Base-by-base conservation (phyloP, 2,888 invertebrate genomes). In the Caenorhabditis uteleia region DNA sequence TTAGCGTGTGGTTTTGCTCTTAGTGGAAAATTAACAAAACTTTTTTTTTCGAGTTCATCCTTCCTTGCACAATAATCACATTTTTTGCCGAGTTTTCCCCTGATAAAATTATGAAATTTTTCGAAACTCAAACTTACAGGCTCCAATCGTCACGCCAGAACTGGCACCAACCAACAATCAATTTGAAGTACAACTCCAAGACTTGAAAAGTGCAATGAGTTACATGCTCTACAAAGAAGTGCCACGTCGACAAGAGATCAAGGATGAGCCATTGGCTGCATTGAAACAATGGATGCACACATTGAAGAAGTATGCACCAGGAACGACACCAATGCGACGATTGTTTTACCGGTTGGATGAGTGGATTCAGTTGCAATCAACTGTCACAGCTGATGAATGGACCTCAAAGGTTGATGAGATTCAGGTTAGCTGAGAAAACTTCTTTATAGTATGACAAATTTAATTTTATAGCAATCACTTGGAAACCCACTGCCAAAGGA, bases 151-250 rank as follows among this genome's bases (percentile, higher is more conserved):
- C n/a, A n/a, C n/a, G n/a, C n/a, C n/a, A n/a, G n/a, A n/a, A n/a
- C n/a, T n/a, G 8, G 39, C 16, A 18, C 53, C 55, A 36, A 54
- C 61, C 23, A 40, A 58, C 23, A 60, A 58, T n/a, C 80, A 82
- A 39, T 81, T 46, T 43, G 68, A 81, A 50, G 74, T 94, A 1
- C 92, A 91, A 84, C 91, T 91, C 85, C 88, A 89, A 69, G 97
- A 97, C 85, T 84, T 97, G 58, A 92, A 93, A 84, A 91, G 90
- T 78, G 90, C 92, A 0, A 84, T 97, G n/a, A 88, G 89, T 73
- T 91, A 90, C 79, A 89, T 91, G 43, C 85, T 97, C 23, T 70
- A 70, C 53, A 74, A 73, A 75, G 97, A 97, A 87, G 88, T 97
- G 25, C 88, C 90, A 3, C 87, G 89, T 64, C 86, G 88, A 36